These are phyloP conservation scores for Sandelia bainsii DNA, from an alignment of 2,797 vertebrate species.

Conservation along the genomic window DNA sequence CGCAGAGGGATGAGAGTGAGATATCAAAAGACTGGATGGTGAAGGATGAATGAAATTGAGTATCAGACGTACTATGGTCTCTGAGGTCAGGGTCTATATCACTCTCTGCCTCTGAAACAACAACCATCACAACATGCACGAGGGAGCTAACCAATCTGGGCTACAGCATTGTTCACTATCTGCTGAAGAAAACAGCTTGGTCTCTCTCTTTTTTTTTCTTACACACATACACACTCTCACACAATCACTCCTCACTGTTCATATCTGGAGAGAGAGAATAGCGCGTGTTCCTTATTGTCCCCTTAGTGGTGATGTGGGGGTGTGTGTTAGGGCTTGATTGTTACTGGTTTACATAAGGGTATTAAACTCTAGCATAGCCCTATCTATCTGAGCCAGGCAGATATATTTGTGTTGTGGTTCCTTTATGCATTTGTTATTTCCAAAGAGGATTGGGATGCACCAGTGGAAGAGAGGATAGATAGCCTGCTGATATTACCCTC, in stretches of 20 bases:
- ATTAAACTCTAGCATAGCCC: constrained; percentile 83
- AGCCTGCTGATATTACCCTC: constrained; percentile 83
- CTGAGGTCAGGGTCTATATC: constrained; percentile 77
- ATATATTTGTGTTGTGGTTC: constrained; percentile 85
- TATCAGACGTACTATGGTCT: constrained; percentile 68
- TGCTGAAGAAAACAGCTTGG: constrained; percentile 69
- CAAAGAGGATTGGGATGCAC: constrained; percentile 86
- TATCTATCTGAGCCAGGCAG: constrained; percentile 86
- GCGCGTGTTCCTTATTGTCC: constrained; percentile 83
- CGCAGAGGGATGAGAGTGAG: constrained; percentile 74
- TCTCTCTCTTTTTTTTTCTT: constrained; percentile 36
- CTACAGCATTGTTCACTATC: constrained; percentile 81
- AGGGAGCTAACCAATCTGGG: constrained; percentile 79
- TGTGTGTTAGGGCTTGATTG: constrained; percentile 85
- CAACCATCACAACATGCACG: constrained; percentile 67
- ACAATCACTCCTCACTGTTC: constrained; percentile 73
- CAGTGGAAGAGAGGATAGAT: constrained; percentile 83
- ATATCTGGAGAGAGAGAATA: constrained; percentile 80
- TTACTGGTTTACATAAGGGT: constrained; percentile 87
- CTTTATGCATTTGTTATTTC: constrained; percentile 87
- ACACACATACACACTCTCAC: constrained; percentile 38
- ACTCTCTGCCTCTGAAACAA: constrained; percentile 71
- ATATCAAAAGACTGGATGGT: constrained; percentile 75
- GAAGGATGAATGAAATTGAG: constrained; percentile 70
- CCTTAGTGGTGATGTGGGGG: constrained; percentile 83